These are phyloP conservation scores for Incurvaria masculella DNA, from an alignment of 2,888 invertebrate species.

Conservation along the genomic window DNA sequence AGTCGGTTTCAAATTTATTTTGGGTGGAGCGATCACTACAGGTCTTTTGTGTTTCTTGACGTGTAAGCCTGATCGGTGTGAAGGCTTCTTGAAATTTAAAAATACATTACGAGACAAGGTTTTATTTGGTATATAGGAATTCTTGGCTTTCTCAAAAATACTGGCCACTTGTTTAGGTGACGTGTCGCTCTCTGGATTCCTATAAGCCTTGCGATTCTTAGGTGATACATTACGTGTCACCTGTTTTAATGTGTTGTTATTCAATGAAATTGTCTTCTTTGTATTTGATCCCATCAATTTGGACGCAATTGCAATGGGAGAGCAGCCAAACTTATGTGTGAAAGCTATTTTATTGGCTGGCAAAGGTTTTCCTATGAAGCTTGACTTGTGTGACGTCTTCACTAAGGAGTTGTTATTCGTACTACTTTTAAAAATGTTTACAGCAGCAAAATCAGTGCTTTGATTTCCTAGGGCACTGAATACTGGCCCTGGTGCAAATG, in stretches of 20 bases:
- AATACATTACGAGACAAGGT: slow-evolving; percentile 45
- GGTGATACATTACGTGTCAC: slow-evolving; percentile 34
- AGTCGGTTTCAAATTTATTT: slow-evolving; percentile 43
- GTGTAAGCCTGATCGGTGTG: slow-evolving; percentile 39
- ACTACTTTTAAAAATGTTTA: slow-evolving; percentile 45
- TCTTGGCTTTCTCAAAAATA: slow-evolving; percentile 46
- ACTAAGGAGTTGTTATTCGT: slow-evolving; percentile 43
- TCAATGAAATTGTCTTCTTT: slow-evolving; percentile 27
- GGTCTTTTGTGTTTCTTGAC: slow-evolving; percentile 57
- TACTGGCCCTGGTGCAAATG: slow-evolving; percentile 51
- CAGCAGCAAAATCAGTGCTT: slow-evolving; percentile 29
- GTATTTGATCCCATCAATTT: slow-evolving; percentile 24
- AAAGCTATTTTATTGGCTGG: slow-evolving; percentile 43
- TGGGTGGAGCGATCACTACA: slow-evolving; percentile 46
- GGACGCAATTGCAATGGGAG: slow-evolving; percentile 33
- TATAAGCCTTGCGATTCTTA: slow-evolving; percentile 33
- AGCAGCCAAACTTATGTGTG: slow-evolving; percentile 45
- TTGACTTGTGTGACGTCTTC: slow-evolving; percentile 37
- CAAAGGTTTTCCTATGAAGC: slow-evolving; percentile 30
- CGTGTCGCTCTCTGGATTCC: slow-evolving; percentile 33
- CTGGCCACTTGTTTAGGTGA: slow-evolving; percentile 32
- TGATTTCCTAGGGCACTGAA: slow-evolving; percentile 48
- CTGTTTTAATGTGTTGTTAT: slow-evolving; percentile 27
- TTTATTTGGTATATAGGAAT: slow-evolving; percentile 45
- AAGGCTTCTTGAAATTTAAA: slow-evolving; percentile 45